phyloP scores from a whole-genome alignment of 2,888 invertebrate genomes.

The Aspidiotus destructor region DNA sequence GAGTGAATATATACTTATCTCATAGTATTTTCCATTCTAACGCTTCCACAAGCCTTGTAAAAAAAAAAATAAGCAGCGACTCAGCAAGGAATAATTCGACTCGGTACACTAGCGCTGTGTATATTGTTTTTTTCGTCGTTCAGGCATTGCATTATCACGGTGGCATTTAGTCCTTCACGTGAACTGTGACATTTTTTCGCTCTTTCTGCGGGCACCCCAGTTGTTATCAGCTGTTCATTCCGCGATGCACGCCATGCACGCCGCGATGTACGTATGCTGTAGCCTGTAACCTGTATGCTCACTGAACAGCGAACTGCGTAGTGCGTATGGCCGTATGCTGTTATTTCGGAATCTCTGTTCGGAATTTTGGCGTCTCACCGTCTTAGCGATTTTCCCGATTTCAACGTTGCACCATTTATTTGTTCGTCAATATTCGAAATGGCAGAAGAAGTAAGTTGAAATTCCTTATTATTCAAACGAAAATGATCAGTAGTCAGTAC shows the following conservation, averaged over 20 bases:
- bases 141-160: too few species aligned
- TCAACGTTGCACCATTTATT: neutral
- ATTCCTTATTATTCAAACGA: slow-evolving; percentile 4
- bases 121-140: too few species aligned
- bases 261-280: neutral
- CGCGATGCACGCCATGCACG: slow-evolving; percentile 1
- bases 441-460: neutral
- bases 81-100: neutral
- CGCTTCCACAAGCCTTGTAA: too few species aligned
- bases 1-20: too few species aligned
- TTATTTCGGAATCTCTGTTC: too few species aligned
- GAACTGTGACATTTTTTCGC: slow-evolving; percentile 1
- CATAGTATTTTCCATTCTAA: too few species aligned
- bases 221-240: neutral
- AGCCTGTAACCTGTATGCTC: neutral
- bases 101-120: too few species aligned
- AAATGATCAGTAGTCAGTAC: neutral
- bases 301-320: neutral
- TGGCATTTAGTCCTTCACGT: neutral
- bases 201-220: neutral
- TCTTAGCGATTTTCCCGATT: neutral
- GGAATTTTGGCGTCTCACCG: neutral
- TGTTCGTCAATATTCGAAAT: neutral
- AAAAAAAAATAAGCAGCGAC: neutral
- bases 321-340: neutral